These are phyloP conservation scores for Arnoldichthys spilopterus DNA, from an alignment of 2,797 vertebrate genomes.

Conservation along the genomic window DNA sequence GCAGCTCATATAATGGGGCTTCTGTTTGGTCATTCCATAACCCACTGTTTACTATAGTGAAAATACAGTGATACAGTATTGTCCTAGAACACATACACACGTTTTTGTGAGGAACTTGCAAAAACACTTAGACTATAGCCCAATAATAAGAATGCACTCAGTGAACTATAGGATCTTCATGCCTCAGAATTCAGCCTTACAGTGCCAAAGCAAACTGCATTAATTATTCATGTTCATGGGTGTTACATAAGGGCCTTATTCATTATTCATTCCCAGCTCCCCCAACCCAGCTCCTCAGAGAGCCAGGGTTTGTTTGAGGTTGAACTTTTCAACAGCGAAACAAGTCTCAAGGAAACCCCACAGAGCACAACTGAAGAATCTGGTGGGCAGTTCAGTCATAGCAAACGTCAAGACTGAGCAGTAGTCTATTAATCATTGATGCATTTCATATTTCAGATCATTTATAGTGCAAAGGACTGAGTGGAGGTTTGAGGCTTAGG, in stretches of 20 bases:
- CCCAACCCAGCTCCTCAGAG: neutral
- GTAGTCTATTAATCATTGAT: neutral
- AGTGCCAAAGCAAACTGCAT: slow-evolving; percentile 7
- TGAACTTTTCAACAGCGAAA: neutral
- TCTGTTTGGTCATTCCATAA: slow-evolving; percentile 1
- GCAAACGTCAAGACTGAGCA: neutral
- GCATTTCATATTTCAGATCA: neutral
- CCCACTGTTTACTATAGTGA: neutral
- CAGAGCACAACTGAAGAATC: neutral
- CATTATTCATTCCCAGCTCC: slow-evolving; percentile 22
- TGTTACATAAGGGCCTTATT: slow-evolving; percentile 8
- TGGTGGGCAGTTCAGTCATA: neutral
- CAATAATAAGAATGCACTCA: neutral
- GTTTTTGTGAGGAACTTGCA: too few species aligned
- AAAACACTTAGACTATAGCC: too few species aligned
- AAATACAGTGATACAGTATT: neutral
- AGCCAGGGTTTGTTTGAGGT: neutral
- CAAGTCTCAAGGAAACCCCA: neutral
- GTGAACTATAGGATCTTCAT: neutral
- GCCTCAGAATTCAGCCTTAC: neutral
- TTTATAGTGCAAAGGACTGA: neutral
- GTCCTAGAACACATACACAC: too few species aligned
- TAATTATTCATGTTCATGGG: slow-evolving; percentile 20
- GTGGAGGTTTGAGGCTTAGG: neutral
- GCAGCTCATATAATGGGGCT: neutral